A percentile compares a stretch with the other conserved stretches of the same genome.
Conservation (phyloP, 2,888 invertebrate genomes). For the Aphidius colemani region DNA sequence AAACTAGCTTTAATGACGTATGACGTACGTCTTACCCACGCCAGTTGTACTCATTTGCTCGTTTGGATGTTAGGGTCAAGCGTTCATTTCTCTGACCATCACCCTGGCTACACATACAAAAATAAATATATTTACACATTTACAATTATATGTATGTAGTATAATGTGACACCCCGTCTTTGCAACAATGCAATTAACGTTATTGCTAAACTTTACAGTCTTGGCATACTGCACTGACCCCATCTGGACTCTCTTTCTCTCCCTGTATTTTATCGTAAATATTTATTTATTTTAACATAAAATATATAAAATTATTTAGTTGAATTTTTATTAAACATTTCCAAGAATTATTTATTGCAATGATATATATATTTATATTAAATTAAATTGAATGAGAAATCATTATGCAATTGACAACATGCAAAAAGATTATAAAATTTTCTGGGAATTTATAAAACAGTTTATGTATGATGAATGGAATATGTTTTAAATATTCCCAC, state of each 20-base stretch:
- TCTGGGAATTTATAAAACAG: constrained; percentile 16
- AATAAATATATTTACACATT: constrained; percentile 8
- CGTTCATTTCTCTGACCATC: constrained; percentile 42
- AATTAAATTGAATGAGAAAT: constrained; percentile 3
- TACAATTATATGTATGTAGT: constrained; percentile 16
- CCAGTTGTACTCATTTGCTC: constrained; percentile 38
- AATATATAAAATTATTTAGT: neutral
- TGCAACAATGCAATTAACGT: constrained; percentile 55
- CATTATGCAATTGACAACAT: no score
- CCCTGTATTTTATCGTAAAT: neutral
- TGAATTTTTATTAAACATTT: neutral
- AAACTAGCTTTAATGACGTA: constrained; percentile 56
- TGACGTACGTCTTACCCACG: constrained; percentile 48
- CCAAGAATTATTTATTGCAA: neutral
- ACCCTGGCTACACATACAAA: constrained; percentile 6
- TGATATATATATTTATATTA: neutral
- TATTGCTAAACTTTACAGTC: constrained; percentile 54
- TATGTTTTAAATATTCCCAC: constrained; percentile 32
- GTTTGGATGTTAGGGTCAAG: constrained; percentile 48
- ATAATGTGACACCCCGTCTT: constrained; percentile 26
- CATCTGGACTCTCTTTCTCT: no score
- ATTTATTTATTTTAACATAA: neutral
- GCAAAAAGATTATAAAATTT: constrained; percentile 5
- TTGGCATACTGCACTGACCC: neutral
- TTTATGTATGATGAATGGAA: constrained; percentile 14